These are phyloP conservation scores for Bucorvus abyssinicus DNA, from an alignment of 2,797 vertebrate species.

Conservation along the genomic window DNA sequence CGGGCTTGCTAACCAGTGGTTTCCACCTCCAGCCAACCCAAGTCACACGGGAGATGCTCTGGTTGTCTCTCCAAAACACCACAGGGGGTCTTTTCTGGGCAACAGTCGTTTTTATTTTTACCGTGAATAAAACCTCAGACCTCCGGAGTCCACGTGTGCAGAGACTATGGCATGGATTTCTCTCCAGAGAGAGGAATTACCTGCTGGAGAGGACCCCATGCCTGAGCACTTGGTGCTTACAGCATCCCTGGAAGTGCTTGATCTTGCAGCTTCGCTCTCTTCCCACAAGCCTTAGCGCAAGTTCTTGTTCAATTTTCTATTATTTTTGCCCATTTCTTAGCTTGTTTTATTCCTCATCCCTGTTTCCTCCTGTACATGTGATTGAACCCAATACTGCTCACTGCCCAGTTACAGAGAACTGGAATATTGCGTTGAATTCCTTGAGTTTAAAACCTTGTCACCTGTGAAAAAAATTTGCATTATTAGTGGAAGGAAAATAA, in stretches of 20 bases:
- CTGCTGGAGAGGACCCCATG: not conserved
- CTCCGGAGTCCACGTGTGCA: not conserved
- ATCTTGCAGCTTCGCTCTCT: fast-evolving
- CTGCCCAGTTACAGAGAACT: not conserved
- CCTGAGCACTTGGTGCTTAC: not conserved
- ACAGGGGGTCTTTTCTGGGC: not conserved
- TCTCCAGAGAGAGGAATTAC: not conserved
- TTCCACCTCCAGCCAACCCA: not conserved
- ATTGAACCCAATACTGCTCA: not conserved
- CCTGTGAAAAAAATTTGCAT: not conserved
- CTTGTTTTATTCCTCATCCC: not conserved
- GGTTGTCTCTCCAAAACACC: not conserved
- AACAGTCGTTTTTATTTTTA: not conserved
- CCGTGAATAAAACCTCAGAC: not conserved
- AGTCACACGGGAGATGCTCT: not conserved
- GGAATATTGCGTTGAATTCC: not conserved
- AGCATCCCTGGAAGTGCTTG: not conserved
- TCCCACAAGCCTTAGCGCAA: not conserved
- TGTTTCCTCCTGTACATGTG: not conserved
- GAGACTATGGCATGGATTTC: not conserved
- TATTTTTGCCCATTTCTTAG: not conserved
- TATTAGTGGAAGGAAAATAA: not conserved
- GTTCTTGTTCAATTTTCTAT: not conserved
- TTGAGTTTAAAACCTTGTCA: not conserved
- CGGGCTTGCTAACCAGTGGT: not conserved